Evolutionary conservation across 1,140 invertebrate species (phyloP).

Genomic region (Trichonephila clavipes): DNA sequence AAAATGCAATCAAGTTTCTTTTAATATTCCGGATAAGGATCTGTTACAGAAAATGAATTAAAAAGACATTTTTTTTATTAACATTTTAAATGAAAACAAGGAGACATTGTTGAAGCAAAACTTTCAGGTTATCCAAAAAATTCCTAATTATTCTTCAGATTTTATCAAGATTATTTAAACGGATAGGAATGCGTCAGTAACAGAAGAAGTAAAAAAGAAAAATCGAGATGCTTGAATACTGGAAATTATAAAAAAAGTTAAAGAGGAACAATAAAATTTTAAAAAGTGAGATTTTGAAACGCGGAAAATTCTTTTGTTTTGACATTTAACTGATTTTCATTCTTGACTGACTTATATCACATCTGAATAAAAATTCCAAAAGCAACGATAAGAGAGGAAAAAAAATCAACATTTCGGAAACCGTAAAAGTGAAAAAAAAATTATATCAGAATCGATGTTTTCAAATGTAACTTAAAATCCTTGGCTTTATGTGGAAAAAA

Average conservation of each 20-base stretch:
- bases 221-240: too few species aligned
- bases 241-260: slow-evolving; percentile 1
- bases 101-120: too few species aligned
- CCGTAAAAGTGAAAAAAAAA: slow-evolving; percentile 1
- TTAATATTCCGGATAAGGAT: too few species aligned
- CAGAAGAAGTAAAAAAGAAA: neutral
- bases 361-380: slow-evolving; percentile 46
- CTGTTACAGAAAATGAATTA: too few species aligned
- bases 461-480: slow-evolving; percentile 66
- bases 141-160: neutral
- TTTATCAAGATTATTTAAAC: neutral
- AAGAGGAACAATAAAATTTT: neutral
- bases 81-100: too few species aligned
- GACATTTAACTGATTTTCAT: slow-evolving; percentile 45
- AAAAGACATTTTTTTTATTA: too few species aligned
- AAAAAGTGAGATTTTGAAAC: neutral
- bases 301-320: slow-evolving; percentile 41
- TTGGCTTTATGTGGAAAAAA: slow-evolving; percentile 50
- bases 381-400: neutral
- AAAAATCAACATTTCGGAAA: neutral
- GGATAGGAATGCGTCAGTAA: neutral
- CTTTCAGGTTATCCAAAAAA: neutral
- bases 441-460: slow-evolving; percentile 61
- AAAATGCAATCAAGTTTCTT: too few species aligned
- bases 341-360: slow-evolving; percentile 45